A percentile compares a stretch with the other conserved stretches of the same genome.
phyloP scores from a whole-genome alignment of 2,888 invertebrate genomes.

The Eupithecia centaureata region DNA sequence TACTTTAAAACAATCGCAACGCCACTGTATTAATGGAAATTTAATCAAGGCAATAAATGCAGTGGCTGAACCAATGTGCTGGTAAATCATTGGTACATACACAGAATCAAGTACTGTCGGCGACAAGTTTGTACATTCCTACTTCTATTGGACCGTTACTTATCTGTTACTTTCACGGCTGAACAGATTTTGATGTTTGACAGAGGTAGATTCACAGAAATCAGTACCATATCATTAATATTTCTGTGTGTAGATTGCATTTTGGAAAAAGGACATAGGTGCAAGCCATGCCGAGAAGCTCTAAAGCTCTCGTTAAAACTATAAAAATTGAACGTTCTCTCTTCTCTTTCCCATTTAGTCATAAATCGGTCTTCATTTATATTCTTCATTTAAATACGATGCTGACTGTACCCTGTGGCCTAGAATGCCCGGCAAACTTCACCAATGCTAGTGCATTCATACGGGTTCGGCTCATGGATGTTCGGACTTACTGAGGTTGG shows the following conservation, averaged over 20 bases:
- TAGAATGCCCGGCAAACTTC: neutral
- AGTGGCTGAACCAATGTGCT: constrained; percentile 11
- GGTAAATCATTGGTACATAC: neutral
- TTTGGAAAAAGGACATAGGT: no score
- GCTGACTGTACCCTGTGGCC: neutral
- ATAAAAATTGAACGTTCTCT: no score
- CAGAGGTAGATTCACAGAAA: no score
- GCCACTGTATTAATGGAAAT: constrained; percentile 27
- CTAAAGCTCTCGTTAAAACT: no score
- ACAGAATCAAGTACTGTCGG: neutral
- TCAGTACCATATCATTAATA: no score
- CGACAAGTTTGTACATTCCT: neutral
- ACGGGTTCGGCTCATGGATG: neutral
- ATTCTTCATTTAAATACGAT: neutral
- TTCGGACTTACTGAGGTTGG: neutral
- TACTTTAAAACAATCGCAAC: constrained; percentile 21
- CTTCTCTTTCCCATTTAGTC: no score
- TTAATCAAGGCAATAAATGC: constrained; percentile 25
- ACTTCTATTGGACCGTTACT: no score
- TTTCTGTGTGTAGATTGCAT: no score
- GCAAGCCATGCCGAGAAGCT: no score
- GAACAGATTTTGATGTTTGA: no score
- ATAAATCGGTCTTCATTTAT: no score
- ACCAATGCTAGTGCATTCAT: neutral
- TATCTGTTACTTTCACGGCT: no score